Percentiles rank a stretch among this genome's conserved stretches.
Evolutionary conservation across 2,888 invertebrate species (phyloP).

Genomic region (Lasioglossum leucozonium): DNA sequence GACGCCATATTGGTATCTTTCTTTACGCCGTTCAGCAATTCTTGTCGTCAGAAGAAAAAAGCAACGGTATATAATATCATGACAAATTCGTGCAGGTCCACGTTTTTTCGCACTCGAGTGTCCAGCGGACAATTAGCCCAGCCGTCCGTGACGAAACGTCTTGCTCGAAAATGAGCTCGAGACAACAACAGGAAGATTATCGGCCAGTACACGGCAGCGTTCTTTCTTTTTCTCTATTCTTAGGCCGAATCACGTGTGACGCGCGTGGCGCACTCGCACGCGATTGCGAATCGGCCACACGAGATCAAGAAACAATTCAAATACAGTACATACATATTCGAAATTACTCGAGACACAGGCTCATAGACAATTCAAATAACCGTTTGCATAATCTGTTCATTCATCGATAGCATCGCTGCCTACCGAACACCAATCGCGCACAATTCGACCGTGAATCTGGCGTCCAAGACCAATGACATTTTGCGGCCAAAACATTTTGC

Average conservation of each 20-base stretch:
- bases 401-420: conserved; percentile 55
- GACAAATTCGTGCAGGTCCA: not conserved
- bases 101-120: not conserved
- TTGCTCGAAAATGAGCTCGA: not conserved
- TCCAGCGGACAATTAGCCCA: not conserved
- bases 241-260: not conserved
- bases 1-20: not conserved
- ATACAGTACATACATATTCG: no score
- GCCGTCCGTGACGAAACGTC: not conserved
- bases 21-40: not conserved
- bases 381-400: conserved; percentile 49
- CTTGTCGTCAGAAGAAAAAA: not conserved
- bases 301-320: not conserved
- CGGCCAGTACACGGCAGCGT: not conserved
- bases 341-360: not conserved
- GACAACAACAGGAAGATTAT: not conserved
- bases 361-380: conserved; percentile 9
- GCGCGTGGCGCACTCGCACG: not conserved
- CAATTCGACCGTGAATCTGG: conserved; percentile 47
- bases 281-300: conserved; percentile 2
- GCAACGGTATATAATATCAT: no score
- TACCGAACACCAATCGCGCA: not conserved
- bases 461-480: conserved; percentile 34
- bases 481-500: not conserved
- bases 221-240: not conserved